Base-by-base conservation (phyloP, 2,888 invertebrate genomes). In the Lutraria lutraria region DNA sequence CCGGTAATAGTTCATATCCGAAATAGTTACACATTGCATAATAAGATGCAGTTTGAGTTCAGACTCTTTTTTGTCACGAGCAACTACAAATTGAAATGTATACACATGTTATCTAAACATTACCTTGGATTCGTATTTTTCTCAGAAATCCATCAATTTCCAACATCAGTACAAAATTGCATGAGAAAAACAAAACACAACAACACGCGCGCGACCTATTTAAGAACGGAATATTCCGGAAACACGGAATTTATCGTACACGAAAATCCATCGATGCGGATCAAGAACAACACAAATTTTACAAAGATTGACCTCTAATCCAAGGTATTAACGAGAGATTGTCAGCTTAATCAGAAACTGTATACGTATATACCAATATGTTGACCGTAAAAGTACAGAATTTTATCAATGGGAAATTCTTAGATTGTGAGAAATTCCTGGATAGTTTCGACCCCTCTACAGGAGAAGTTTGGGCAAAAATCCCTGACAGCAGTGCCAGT, bases 371-470 rank as follows among this genome's bases (percentile, higher is more conserved):
- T n/a, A 83, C 25, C 25, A 87, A 89, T 10, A 92, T 92, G 92
- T 81, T 85, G 29, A 25, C 85, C 25, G 68, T 88, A 25, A 81
- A 81, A 53, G 90, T 93, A 60, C 84, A 89, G 16, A 97, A 97
- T 94, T 97, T 96, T 92, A 97, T 97, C 34, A 94, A 96, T 87
- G 97, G 97, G 10, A 88, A 96, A 82, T 97, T 97, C 92, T 92
- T 95, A 31, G 86, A 93, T 1, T 88, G 94, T n/a, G 90, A 94
- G 10, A 91, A 94, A 10, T 95, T 94, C 81, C 88, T 97, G 53
- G 97, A 97, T 91, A 97, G 97, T 89, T 96, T 94, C 90, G 96
- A 97, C 88, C 97, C 97, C 0, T 95, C 97, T 0, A 97, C 96
- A 10, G 97, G 97, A 3, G 87, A 95, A 81, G 95, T 97, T 4